Evolutionary conservation across 2,113 vertebrate species (phyloP).

Genomic region (human): GRCh38 chr7:133042501-133043000

Average conservation of each 20-base stretch:
- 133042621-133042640: background rate
- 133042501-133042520: background rate
- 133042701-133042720: background rate
- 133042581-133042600: background rate
- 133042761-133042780: background rate
- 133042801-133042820: background rate
- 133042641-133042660: background rate
- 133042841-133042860: background rate
- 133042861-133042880: too few relatives aligned
- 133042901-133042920: too few relatives aligned
- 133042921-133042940: too few relatives aligned
- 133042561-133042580: background rate
- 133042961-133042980: too few relatives aligned
- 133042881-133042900: too few relatives aligned
- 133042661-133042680: background rate
- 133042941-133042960: too few relatives aligned
- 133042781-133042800: conserved; percentile 24
- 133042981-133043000: too few relatives aligned
- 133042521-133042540: background rate
- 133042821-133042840: background rate
- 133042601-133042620: background rate
- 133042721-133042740: conserved; percentile 1
- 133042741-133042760: background rate
- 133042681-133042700: background rate
- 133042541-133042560: background rate